These are phyloP conservation scores for Ectropis crepuscularia DNA, from an alignment of 2,888 invertebrate species.

Conservation along the genomic window DNA sequence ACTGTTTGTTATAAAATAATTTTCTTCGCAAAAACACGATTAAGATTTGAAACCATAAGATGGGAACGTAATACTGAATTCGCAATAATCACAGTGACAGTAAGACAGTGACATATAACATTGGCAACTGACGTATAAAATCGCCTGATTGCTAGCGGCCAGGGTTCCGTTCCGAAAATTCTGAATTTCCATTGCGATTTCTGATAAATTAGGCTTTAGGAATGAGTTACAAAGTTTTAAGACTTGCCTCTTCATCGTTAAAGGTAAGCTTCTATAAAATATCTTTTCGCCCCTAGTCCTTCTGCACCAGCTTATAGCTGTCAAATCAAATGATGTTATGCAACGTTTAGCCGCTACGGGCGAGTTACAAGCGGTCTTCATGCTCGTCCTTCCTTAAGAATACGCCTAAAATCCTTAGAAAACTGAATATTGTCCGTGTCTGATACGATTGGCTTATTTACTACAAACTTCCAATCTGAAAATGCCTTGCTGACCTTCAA, in stretches of 20 bases:
- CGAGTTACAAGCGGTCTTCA: neutral
- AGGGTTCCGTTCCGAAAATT: constrained; percentile 51
- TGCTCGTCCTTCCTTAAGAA: neutral
- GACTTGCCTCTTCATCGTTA: constrained; percentile 70
- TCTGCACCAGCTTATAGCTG: constrained; percentile 36
- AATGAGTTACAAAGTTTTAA: constrained; percentile 78
- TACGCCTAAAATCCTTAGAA: constrained; percentile 5
- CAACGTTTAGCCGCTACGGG: constrained; percentile 51
- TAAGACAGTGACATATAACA: constrained; percentile 2
- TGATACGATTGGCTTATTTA: neutral
- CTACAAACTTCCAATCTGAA: constrained; percentile 38
- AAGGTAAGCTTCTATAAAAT: constrained; percentile 61
- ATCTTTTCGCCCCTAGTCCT: neutral
- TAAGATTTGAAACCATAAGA: too few relatives aligned
- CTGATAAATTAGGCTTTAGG: constrained; percentile 43
- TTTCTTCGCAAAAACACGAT: too few relatives aligned
- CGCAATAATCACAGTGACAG: neutral
- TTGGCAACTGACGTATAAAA: constrained; percentile 24
- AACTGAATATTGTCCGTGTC: neutral
- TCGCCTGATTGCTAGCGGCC: constrained; percentile 48
- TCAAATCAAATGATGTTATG: constrained; percentile 66
- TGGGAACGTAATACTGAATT: neutral
- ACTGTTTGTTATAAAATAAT: too few relatives aligned
- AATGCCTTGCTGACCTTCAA: constrained; percentile 66
- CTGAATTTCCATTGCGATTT: constrained; percentile 43